A percentile compares a stretch with the other conserved stretches of the same genome.
phyloP scores from a whole-genome alignment of 2,797 vertebrate genomes.

The Spheniscus humboldti region DNA sequence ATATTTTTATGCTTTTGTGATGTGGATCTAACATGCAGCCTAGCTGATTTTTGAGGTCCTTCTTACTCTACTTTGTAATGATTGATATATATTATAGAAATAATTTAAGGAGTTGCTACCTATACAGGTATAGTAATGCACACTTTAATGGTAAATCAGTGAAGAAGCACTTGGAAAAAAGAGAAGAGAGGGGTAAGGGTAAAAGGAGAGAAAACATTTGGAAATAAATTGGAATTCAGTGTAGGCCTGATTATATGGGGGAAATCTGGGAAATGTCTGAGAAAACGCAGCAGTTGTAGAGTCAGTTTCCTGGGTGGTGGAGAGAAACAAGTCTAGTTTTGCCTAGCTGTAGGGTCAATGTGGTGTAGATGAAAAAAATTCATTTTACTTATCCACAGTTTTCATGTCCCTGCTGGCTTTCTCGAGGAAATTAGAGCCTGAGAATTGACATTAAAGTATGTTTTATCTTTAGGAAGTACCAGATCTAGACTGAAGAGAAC shows the following conservation, averaged over 20 bases:
- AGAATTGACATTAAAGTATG: neutral
- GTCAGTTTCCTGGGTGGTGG: neutral
- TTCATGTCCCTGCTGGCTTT: neutral
- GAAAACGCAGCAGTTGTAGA: neutral
- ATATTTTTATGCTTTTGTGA: neutral
- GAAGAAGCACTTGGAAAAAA: neutral
- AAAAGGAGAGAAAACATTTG: neutral
- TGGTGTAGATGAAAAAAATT: neutral
- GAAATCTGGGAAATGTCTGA: neutral
- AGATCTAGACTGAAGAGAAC: neutral
- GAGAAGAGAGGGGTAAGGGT: fast-evolving
- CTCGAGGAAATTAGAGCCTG: neutral
- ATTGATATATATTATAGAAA: neutral
- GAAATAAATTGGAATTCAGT: neutral
- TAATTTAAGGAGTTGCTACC: neutral
- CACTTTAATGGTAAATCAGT: neutral
- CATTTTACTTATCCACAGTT: neutral
- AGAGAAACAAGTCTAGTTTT: neutral
- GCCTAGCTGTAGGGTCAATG: fast-evolving
- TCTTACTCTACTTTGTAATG: neutral
- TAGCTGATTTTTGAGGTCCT: neutral
- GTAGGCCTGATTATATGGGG: neutral
- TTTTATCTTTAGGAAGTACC: neutral
- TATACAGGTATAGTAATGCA: neutral
- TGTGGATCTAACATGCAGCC: neutral